Base-by-base conservation (phyloP, 2,797 vertebrate genomes). In the Mormyrus proboscirostris region DNA sequence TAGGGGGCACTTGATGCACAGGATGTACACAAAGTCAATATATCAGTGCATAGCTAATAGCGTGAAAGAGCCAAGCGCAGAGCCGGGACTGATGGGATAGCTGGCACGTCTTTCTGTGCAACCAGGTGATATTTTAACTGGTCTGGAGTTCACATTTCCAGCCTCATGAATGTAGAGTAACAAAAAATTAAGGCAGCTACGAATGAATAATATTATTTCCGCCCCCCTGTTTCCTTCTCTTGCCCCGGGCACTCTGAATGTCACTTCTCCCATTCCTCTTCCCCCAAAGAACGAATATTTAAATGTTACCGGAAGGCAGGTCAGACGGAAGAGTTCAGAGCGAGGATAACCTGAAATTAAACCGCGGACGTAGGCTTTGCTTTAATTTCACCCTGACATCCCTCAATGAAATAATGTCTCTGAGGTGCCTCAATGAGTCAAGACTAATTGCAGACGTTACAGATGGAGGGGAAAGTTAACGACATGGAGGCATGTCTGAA, bases 221-320 rank as follows among this genome's bases (percentile, higher is more conserved):
- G 5, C 14, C n/a, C 85, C 33, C 89, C 89, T 50, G 91, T 91
- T 91, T 92, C 41, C 65, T 53, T 88, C 87, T 65, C 51, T 82
- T 79, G 12, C 19, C 29, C 62, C 50, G 16, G 44, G 50, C 62
- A 9, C 47, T 69, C 14, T 38, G 57, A 44, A 33, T 22, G 29
- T 38, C 33, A 49, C 41, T 49, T 59, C 49, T 69, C 41, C 47
- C 7, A 57, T 29, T 38, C 82, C 38, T 85, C 14, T 89, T 38
- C 57, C 44, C 85, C 86, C 86, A 86, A 86, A 90, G 79, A 65
- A 47, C 14, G 25, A 57, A 59, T 59, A 22, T 57, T 87, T 29
- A 87, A 38, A 57, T 51, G 82, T 29, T 33, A 65, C 49, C 38
- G 44, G 69, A 86, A 86, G 47, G n/a, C 7, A 69, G 25, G 38